Evolutionary conservation across 2,113 vertebrate genomes (phyloP), one percentile per base, ranked within the genome.

Genomic region (Dendropsophus ebraccatus): DNA sequence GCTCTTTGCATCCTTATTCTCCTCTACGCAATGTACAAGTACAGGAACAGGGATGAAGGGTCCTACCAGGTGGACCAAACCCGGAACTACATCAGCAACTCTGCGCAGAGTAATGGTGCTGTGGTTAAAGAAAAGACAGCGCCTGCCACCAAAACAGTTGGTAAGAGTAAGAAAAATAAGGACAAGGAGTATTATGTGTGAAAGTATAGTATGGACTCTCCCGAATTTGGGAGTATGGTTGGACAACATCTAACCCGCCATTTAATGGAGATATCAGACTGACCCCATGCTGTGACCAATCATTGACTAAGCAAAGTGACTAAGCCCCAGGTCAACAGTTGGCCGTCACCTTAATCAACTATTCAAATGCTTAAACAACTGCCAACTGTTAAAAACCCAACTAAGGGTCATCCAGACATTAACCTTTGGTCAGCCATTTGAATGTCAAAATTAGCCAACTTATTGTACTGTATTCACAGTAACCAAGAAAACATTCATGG

Each of bases 11-110:
- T 98, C 91, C 96, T 98, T 88, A 98, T 98, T 92, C 96, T 98
- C n/a, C 97, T 98, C 88, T 98, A 98, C 87, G 97, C 97, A 94
- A 98, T 98, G 97, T 98, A 98, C 93, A 98, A 98, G 94, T 98
- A 98, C 90, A 97, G 97, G 90, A 98, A 98, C 94, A 95, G 97
- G 52, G 97, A 98, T 81, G 97, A 98, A 87, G 96, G 96, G 89
- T 97, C 97, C 90, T 98, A 97, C 95, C 97, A 96, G 90, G 93
- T 97, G 89, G 97, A 98, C 91, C 96, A 96, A 94, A 93, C 94
- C 88, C 94, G 96, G 82, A 95, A 94, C 91, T 97, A 96, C 94
- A 94, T 95, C 95, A 96, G 95, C 93, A 96, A 92, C 91, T 94
- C 96, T 56, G 94, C 95, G 17, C 96, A 96, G 91, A 97, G 96